These are phyloP conservation scores for Hestina assimilis DNA, from an alignment of 1,140 invertebrate genomes.

Conservation along the genomic window DNA sequence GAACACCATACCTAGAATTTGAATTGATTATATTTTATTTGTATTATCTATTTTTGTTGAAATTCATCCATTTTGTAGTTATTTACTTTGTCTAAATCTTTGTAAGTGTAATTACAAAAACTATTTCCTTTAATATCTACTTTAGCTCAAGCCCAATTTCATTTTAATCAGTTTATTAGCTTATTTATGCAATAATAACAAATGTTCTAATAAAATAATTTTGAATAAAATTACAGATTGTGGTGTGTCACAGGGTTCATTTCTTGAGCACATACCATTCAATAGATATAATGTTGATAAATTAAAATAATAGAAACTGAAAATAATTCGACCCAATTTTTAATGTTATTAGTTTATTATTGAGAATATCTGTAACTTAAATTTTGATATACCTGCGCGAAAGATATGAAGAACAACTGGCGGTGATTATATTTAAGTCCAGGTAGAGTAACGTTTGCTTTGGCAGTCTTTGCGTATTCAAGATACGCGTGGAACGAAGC, in stretches of 20 bases:
- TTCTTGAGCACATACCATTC: background rate
- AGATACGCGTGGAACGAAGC: slow-evolving; percentile 94
- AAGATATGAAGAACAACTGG: slow-evolving; percentile 96
- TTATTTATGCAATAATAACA: too few species aligned
- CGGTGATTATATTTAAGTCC: slow-evolving; percentile 90
- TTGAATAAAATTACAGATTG: background rate
- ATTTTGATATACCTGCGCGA: slow-evolving; percentile 86
- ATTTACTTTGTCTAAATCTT: too few species aligned
- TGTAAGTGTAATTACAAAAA: too few species aligned
- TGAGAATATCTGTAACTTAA: background rate
- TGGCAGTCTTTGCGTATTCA: slow-evolving; percentile 75
- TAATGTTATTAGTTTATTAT: too few species aligned
- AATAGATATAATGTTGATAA: background rate
- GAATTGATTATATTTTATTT: background rate
- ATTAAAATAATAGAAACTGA: background rate
- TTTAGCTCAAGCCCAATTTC: too few species aligned
- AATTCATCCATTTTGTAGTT: too few species aligned
- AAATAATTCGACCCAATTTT: too few species aligned
- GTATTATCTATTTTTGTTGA: too few species aligned
- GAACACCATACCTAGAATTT: slow-evolving; percentile 90
- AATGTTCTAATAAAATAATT: background rate
- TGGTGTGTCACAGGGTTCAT: background rate
- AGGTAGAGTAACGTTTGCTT: slow-evolving; percentile 81
- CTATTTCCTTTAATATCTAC: too few species aligned
- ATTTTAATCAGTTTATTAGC: too few species aligned